These are phyloP conservation scores for Acanthis flammea DNA, from an alignment of 2,797 vertebrate species.

Conservation along the genomic window DNA sequence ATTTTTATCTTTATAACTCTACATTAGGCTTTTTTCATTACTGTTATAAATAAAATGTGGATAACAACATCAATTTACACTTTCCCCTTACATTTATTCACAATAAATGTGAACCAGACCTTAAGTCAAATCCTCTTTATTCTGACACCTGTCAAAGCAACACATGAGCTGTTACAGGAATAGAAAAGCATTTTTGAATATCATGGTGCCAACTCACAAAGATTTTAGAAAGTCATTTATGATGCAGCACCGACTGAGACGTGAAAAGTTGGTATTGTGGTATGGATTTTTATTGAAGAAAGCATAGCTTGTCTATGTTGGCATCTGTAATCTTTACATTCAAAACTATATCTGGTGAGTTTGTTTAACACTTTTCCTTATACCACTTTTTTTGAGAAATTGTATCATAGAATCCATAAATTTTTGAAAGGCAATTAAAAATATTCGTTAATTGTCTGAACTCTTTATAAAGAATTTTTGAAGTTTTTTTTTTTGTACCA, in stretches of 20 bases:
- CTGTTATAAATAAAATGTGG: background rate
- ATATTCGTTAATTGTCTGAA: background rate
- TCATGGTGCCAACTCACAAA: rapidly evolving
- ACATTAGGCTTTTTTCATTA: background rate
- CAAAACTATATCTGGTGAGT: background rate
- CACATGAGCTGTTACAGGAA: background rate
- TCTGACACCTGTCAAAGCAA: background rate
- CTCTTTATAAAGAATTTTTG: rapidly evolving
- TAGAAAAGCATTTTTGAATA: background rate
- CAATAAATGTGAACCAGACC: rapidly evolving
- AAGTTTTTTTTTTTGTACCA: background rate
- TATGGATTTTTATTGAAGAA: background rate
- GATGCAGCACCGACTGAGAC: rapidly evolving
- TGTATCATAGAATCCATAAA: background rate
- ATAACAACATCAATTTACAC: background rate
- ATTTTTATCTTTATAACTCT: background rate
- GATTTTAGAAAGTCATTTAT: background rate
- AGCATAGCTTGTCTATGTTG: background rate
- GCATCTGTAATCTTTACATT: background rate
- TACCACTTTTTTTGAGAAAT: background rate
- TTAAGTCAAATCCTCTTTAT: background rate
- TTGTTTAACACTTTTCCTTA: background rate
- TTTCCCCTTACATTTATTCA: background rate
- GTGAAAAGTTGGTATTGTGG: background rate
- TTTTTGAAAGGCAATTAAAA: background rate